A percentile compares a stretch with the other conserved stretches of the same genome.
Conservation (phyloP, 1,140 invertebrate genomes). For the Zaprionus taronus region DNA sequence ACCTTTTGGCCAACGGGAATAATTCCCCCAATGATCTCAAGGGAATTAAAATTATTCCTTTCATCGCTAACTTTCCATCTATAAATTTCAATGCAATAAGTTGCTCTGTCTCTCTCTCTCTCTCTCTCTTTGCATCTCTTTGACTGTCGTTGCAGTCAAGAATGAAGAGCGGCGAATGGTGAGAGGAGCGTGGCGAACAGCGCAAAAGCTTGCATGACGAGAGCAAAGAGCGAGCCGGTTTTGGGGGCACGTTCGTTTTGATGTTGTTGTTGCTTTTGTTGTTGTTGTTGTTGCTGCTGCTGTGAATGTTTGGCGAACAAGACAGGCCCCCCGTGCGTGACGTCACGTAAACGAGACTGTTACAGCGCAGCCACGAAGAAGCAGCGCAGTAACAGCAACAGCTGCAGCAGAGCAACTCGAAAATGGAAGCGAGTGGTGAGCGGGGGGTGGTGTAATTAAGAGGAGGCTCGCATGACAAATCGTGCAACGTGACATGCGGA, state of each 20-base stretch:
- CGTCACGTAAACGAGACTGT: conserved; percentile 73
- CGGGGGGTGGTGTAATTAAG: background rate
- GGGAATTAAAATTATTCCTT: conserved; percentile 1
- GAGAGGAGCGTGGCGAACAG: conserved; percentile 37
- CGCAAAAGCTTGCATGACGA: conserved; percentile 8
- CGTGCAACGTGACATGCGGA: conserved; percentile 63
- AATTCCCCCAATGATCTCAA: conserved; percentile 1
- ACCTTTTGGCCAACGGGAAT: conserved; percentile 1
- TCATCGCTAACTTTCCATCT: conserved; percentile 1
- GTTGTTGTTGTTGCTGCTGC: conserved; percentile 38
- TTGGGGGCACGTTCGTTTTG: conserved; percentile 70
- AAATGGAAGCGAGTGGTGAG: conserved; percentile 34
- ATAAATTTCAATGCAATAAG: background rate
- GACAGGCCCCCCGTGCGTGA: conserved; percentile 77
- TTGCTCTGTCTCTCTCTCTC: background rate
- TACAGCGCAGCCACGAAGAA: conserved; percentile 47
- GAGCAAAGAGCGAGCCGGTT: conserved; percentile 53
- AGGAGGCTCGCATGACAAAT: conserved; percentile 19
- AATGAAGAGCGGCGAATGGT: conserved; percentile 7
- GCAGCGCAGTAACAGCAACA: conserved; percentile 11
- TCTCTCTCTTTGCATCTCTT: conserved; percentile 5
- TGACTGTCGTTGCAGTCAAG: conserved; percentile 22
- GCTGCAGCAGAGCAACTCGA: conserved; percentile 9
- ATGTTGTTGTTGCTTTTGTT: conserved; percentile 17
- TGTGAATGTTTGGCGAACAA: conserved; percentile 32